Conservation (phyloP, 2,113 vertebrate species). For the Mugil cephalus region DNA sequence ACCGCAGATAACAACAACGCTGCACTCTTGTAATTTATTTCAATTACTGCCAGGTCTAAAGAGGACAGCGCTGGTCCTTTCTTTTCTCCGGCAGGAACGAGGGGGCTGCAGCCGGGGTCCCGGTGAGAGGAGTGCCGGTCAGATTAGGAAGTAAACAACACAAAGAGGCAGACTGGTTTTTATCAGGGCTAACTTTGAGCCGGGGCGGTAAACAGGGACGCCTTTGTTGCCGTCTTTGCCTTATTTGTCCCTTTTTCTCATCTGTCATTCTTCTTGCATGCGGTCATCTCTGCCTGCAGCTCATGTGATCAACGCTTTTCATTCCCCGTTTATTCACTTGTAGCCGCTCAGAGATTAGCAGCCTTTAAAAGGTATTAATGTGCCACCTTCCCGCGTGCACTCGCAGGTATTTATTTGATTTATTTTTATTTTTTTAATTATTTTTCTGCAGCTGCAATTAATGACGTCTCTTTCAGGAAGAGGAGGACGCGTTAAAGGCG, state of each 20-base stretch:
- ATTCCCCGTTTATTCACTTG: no score
- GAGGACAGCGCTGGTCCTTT: constrained; percentile 84
- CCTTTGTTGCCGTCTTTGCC: constrained; percentile 13
- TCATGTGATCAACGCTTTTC: no score
- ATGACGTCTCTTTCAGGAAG: constrained; percentile 31
- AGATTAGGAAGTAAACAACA: constrained; percentile 61
- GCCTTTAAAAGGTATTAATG: not conserved
- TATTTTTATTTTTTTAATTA: constrained; percentile 17
- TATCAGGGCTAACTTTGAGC: constrained; percentile 32
- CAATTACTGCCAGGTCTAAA: constrained; percentile 86
- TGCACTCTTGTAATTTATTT: constrained; percentile 89
- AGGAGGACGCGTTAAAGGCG: constrained; percentile 20
- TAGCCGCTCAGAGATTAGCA: not conserved
- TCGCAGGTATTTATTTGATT: no score
- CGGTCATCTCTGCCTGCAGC: not conserved
- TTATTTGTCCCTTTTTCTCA: not conserved
- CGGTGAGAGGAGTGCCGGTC: constrained; percentile 63
- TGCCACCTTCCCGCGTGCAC: constrained; percentile 39
- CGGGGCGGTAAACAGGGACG: constrained; percentile 6
- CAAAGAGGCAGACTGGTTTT: constrained; percentile 22
- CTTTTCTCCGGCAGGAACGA: constrained; percentile 69
- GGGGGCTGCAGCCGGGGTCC: constrained; percentile 48
- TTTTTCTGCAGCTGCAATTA: constrained; percentile 48
- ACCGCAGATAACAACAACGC: constrained; percentile 86
- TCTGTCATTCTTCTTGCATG: no score